Percentiles rank a stretch among this genome's conserved stretches.
Evolutionary conservation across 1,140 invertebrate genomes (phyloP).

Genomic region (Steinernema khuongi): DNA sequence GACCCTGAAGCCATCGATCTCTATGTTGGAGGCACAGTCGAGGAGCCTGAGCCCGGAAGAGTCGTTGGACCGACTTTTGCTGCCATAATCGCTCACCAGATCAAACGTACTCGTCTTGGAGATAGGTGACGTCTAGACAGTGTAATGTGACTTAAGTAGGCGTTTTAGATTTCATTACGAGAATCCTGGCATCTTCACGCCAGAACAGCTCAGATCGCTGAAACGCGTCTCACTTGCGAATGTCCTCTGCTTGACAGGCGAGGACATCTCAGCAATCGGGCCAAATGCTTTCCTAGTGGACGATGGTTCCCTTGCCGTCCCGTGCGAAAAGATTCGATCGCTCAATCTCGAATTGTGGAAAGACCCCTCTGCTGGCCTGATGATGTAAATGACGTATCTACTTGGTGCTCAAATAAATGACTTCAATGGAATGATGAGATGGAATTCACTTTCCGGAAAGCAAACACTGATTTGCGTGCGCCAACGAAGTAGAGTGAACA

Average conservation of each 20-base stretch:
- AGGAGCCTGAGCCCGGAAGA: conserved; percentile 70
- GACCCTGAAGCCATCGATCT: conserved; percentile 78
- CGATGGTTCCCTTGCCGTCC: conserved; percentile 28
- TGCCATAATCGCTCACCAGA: conserved; percentile 87
- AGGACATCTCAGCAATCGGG: conserved; percentile 62
- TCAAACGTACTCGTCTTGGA: conserved; percentile 71
- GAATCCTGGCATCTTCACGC: conserved; percentile 74
- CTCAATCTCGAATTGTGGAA: conserved; percentile 34
- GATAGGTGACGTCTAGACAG: conserved; percentile 54
- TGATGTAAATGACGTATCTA: too few species aligned
- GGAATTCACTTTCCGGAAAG: too few species aligned
- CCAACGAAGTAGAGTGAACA: too few species aligned
- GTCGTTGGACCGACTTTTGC: conserved; percentile 87
- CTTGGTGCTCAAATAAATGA: too few species aligned
- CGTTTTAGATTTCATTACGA: conserved; percentile 76
- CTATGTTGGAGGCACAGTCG: conserved; percentile 74
- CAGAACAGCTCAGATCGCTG: conserved; percentile 68
- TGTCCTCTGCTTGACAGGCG: conserved; percentile 73
- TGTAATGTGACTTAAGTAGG: background rate
- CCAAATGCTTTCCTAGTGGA: conserved; percentile 30
- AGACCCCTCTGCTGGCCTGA: conserved; percentile 10
- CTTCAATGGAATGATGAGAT: too few species aligned
- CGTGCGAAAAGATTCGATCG: conserved; percentile 27
- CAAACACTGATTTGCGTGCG: too few species aligned
- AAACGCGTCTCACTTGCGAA: conserved; percentile 68